These are phyloP conservation scores for Bambusicola thoracicus DNA, from an alignment of 2,113 vertebrate species.

Conservation along the genomic window DNA sequence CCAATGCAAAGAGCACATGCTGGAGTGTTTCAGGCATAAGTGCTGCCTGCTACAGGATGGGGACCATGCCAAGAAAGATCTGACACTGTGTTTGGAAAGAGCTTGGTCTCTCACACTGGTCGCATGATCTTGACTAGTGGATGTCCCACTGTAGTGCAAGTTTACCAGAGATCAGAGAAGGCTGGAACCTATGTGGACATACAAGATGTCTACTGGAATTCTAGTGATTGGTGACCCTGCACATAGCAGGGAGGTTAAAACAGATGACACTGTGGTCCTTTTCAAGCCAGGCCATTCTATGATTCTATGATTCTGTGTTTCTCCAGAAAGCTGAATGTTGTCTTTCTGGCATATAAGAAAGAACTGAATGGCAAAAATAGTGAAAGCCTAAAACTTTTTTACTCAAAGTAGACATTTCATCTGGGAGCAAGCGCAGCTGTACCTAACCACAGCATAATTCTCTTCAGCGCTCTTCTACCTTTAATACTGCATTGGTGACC, in stretches of 20 bases:
- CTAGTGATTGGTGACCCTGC: no score
- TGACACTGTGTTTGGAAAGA: background rate
- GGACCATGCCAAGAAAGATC: background rate
- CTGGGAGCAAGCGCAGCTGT: background rate
- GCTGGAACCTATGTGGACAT: background rate
- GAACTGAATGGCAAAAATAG: background rate
- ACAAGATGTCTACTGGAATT: background rate
- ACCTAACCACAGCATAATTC: background rate
- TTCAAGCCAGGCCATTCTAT: no score
- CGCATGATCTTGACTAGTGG: background rate
- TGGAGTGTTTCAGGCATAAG: background rate
- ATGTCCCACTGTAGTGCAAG: background rate
- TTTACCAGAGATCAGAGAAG: background rate
- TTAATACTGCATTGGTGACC: background rate
- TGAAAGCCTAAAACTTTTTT: background rate
- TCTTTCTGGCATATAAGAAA: background rate
- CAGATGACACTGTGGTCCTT: no score
- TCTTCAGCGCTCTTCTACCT: background rate
- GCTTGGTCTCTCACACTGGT: background rate
- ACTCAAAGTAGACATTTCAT: background rate
- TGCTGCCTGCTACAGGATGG: background rate
- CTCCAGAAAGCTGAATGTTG: background rate
- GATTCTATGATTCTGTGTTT: background rate
- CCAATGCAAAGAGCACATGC: background rate
- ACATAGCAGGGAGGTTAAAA: no score